Percentiles rank a stretch among this genome's conserved stretches.
These are phyloP conservation scores for Lasiurus cinereus DNA, from an alignment of 2,113 vertebrate species.

Conservation along the genomic window DNA sequence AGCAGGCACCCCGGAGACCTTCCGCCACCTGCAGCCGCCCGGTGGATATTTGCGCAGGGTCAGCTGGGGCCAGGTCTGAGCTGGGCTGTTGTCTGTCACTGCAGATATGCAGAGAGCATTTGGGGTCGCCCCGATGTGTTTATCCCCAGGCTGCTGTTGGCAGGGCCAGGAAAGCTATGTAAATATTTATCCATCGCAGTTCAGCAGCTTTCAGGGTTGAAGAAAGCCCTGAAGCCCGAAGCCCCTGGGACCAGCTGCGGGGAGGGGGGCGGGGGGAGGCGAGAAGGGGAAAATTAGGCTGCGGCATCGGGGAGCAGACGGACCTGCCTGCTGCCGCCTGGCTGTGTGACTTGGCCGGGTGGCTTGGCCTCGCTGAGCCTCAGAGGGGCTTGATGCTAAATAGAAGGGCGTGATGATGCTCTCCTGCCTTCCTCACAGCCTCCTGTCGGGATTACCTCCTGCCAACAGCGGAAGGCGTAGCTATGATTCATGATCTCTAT, in stretches of 20 bases:
- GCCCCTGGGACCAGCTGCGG: neutral
- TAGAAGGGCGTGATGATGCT: fast-evolving
- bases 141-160: conserved; percentile 29
- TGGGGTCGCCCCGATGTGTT: conserved; percentile 59
- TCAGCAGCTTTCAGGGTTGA: conserved; percentile 53
- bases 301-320: neutral
- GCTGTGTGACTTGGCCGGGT: neutral
- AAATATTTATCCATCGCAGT: conserved; percentile 78
- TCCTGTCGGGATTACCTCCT: neutral
- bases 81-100: neutral
- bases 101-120: conserved; percentile 45
- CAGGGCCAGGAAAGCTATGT: conserved; percentile 64
- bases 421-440: neutral
- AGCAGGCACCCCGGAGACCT: neutral
- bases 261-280: neutral
- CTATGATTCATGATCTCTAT: neutral
- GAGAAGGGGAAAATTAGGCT: neutral
- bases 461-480: neutral
- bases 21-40: neutral
- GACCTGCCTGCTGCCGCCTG: neutral
- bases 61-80: neutral
- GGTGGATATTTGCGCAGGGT: neutral
- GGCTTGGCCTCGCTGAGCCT: conserved; percentile 34
- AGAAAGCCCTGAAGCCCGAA: neutral
- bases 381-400: neutral